Evolutionary conservation across 2,797 vertebrate genomes (phyloP).

Genomic region (Sebastes miniatus): DNA sequence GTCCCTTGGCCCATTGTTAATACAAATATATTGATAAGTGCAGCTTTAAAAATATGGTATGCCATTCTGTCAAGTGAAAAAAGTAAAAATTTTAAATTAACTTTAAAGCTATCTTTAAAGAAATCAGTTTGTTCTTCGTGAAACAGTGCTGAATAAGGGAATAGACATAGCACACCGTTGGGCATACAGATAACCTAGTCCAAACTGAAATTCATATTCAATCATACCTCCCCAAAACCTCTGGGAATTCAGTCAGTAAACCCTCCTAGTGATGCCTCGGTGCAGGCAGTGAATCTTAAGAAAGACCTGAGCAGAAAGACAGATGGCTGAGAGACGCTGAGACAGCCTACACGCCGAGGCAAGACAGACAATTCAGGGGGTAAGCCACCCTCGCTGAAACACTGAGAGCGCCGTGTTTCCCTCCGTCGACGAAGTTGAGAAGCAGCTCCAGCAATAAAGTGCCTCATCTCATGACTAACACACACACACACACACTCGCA

Average conservation of each 20-base stretch:
- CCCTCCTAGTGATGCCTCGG: neutral
- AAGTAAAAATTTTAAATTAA: neutral
- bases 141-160: neutral
- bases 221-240: neutral
- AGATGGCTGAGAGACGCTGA: constrained; percentile 4
- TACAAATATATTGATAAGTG: neutral
- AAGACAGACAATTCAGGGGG: constrained; percentile 21
- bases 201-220: constrained; percentile 24
- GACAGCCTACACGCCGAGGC: neutral
- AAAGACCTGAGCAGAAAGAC: constrained; percentile 30
- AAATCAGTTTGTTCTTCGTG: neutral
- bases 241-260: constrained; percentile 35
- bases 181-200: neutral
- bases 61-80: neutral
- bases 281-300: constrained; percentile 12
- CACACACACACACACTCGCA: neutral
- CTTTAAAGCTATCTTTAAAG: neutral
- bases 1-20: neutral
- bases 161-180: neutral
- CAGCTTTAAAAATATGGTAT: neutral
- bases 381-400: constrained; percentile 18
- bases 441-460: constrained; percentile 12
- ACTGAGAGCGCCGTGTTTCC: neutral
- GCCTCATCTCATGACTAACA: constrained; percentile 16
- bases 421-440: neutral